Base-by-base conservation (phyloP, 53 echinoderm and acorn worm genomes). In the Zoroaster sp. region DNA sequence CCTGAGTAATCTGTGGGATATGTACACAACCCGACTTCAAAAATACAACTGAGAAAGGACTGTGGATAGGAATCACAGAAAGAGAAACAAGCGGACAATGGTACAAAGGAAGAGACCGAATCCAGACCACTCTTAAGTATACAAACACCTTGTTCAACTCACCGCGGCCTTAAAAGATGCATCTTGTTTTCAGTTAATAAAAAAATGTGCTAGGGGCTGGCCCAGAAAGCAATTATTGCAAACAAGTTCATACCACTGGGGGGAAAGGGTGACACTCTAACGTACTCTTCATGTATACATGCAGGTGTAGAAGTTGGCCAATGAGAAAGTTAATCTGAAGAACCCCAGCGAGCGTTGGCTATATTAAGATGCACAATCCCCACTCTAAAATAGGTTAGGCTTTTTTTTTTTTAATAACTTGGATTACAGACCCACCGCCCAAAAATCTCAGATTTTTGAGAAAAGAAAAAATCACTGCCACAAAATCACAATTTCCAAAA, bases 1-100 rank as follows among this genome's bases (percentile, higher is more conserved):
- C 18, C 71, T 47, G 35, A 36, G 85, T 85, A 85, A 85, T 85
- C 85, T 85, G 70, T 45, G 34, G 85, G 85, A 46, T 85, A 85
- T 85, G 85, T 85, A 85, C 85, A 71, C 85, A 85, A 71, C 70
- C 85, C 51, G 30, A 70, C 85, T 85, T 51, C 35, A 44, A 85
- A 85, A 71, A 71, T 47, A 85, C 37, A 35, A 42, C 70, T 40
- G 31, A 70, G 71, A 85, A 85, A 45, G 70, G 23, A 40, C 34
- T 71, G 20, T 70, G 44, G 70, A 85, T 69, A 85, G 49, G 70
- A 85, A 85, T 72, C 72, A 85, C 69, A 70, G 85, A 85, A 85
- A 85, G 85, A 46, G 33, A 46, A 85, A 85, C 85, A 85, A 51
- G 47, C 40, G 8, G 17, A 85, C 85, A 85, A 85, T 85, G 71